phyloP scores from a whole-genome alignment of 2,797 vertebrate genomes.

The Chelmon rostratus region DNA sequence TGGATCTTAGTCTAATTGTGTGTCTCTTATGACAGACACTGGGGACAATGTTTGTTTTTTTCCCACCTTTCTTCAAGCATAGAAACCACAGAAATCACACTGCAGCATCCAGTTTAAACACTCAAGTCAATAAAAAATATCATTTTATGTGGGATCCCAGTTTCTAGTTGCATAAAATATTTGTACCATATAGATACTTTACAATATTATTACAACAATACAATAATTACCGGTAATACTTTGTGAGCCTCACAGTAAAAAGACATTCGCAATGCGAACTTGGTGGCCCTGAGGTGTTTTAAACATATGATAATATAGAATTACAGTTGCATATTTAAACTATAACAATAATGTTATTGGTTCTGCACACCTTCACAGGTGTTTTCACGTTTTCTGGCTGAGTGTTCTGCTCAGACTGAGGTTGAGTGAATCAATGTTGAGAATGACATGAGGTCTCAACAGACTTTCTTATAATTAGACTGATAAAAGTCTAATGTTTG shows the following conservation, averaged over 20 bases:
- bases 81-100: conserved; percentile 4
- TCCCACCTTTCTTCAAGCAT: not conserved
- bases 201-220: not conserved
- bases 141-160: not conserved
- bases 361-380: not conserved
- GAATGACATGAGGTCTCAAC: not conserved
- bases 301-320: not conserved
- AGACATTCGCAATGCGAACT: not conserved
- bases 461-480: not conserved
- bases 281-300: not conserved
- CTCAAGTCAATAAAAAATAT: not conserved
- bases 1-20: conserved; percentile 34
- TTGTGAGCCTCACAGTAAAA: not conserved
- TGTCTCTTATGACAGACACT: conserved; percentile 5
- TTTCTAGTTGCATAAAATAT: not conserved
- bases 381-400: not conserved
- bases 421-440: not conserved
- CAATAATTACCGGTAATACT: not conserved
- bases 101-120: not conserved
- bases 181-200: not conserved
- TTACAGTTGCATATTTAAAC: not conserved
- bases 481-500: not conserved
- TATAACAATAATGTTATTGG: not conserved
- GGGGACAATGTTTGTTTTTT: conserved; percentile 3
- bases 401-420: not conserved